Conservation (phyloP, 1,140 invertebrate genomes). For the Hyposmocoma kahamanoa region DNA sequence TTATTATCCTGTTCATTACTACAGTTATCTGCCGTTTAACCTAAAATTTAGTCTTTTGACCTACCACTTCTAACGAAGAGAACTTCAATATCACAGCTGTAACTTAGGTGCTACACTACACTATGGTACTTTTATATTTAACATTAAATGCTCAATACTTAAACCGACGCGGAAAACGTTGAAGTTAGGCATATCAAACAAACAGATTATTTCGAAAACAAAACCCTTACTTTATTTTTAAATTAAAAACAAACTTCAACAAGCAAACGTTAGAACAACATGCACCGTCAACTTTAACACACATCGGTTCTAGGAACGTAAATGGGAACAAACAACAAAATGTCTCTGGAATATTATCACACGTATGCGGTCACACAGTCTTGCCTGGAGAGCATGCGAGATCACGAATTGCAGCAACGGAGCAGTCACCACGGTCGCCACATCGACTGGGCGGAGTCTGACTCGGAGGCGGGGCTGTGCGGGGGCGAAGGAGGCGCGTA, state of each 20-base stretch:
- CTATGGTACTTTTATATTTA: slow-evolving; percentile 36
- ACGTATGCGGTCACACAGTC: slow-evolving; percentile 7
- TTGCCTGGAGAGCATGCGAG: slow-evolving; percentile 20
- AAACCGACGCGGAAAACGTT: slow-evolving; percentile 56
- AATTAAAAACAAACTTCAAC: slow-evolving; percentile 64
- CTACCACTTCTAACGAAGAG: neutral
- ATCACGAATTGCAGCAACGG: no score
- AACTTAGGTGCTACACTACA: slow-evolving; percentile 55
- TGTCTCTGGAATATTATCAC: slow-evolving; percentile 46
- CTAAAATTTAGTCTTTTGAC: neutral
- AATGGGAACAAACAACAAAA: slow-evolving; percentile 57
- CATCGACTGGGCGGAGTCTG: slow-evolving; percentile 70
- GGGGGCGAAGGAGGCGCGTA: slow-evolving; percentile 75
- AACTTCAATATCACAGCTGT: slow-evolving; percentile 52
- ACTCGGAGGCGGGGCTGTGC: slow-evolving; percentile 72
- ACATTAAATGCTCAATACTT: slow-evolving; percentile 42
- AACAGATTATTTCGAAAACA: slow-evolving; percentile 49
- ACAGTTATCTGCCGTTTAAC: neutral
- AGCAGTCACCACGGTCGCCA: slow-evolving; percentile 69
- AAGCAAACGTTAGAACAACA: slow-evolving; percentile 51
- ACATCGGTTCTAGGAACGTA: slow-evolving; percentile 28
- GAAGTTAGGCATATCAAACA: slow-evolving; percentile 56
- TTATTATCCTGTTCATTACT: slow-evolving; percentile 23
- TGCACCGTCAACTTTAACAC: slow-evolving; percentile 26
- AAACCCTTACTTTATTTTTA: slow-evolving; percentile 64